Base-by-base conservation (phyloP, 2,113 vertebrate genomes). In the Callipepla squamata region DNA sequence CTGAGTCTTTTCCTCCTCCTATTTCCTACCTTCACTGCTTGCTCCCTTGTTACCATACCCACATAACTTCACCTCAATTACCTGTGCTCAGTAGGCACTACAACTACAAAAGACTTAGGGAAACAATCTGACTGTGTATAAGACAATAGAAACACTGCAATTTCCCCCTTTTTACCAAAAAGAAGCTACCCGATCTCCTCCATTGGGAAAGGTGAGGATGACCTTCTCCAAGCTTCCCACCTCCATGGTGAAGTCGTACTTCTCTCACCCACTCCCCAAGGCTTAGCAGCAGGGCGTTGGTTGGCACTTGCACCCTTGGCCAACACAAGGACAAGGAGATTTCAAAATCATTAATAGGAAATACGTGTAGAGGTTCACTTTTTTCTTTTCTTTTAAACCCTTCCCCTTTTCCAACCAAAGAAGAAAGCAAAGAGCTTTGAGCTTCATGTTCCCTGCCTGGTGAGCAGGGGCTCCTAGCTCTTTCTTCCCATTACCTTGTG, bases 91-190 rank as follows among this genome's bases (percentile, higher is more conserved):
- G 12, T 0, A 40, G 36, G 36, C 67, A 26, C 6, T 50, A n/a
- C 40, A 55, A 32, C 13, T 3, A 72, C 6, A 21, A 2, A 20
- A 1, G 4, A 20, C 5, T 40, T 7, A 3, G 1, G 40, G 12
- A 80, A 67, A 67, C 9, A 11, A 36, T 6, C 5, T 20, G 36
- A 14, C 38, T 62, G 25, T 19, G 32, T 75, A 50, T 12, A 2
- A 55, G 16, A 45, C 26, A 36, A 42, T 0, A 74, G 45, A 59
- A 86, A 53, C 12, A 17, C n/a, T 13, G 7, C 9, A 14, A 8
- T 36, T 76, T 30, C n/a, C 22, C 15, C 30, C 62, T 42, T 55
- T 70, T 78, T 36, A 44, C 36, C 67, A 32, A 38, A 44, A 88
- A 83, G 13, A 28, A 58, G 44, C 30, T n/a, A 30, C 58, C 40